Evolutionary conservation across 2,888 invertebrate species (phyloP).

Genomic region (Ypsolopha scabrella): DNA sequence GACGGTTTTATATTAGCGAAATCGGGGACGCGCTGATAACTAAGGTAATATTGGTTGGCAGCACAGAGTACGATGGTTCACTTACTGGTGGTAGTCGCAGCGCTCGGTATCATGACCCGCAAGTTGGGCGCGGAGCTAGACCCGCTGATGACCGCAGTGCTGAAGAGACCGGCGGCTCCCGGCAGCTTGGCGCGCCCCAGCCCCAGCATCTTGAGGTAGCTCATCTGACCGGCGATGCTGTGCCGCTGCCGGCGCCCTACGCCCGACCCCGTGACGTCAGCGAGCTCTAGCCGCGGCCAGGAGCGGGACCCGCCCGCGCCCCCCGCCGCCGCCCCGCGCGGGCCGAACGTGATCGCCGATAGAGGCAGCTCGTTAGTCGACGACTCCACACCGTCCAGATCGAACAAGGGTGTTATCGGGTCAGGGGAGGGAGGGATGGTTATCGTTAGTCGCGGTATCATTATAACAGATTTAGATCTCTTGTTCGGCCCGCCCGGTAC

Average conservation of each 20-base stretch:
- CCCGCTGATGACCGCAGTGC: constrained; percentile 96
- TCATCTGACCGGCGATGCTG: constrained; percentile 96
- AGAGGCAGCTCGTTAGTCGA: constrained; percentile 78
- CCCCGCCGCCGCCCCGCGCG: constrained; percentile 29
- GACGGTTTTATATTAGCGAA: too few relatives aligned
- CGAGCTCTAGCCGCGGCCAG: constrained; percentile 29
- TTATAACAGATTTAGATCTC: not conserved
- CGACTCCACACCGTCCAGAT: constrained; percentile 63
- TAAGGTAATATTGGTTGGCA: too few relatives aligned
- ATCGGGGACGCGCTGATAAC: too few relatives aligned
- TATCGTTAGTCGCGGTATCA: constrained; percentile 18
- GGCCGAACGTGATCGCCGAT: constrained; percentile 68
- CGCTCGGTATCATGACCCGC: constrained; percentile 85
- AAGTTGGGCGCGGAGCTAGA: constrained; percentile 93
- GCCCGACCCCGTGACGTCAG: constrained; percentile 38
- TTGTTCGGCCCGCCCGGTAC: not conserved
- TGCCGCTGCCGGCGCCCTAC: constrained; percentile 90
- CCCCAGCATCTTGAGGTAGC: constrained; percentile 91
- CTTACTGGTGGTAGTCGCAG: constrained; percentile 82
- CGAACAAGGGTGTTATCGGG: constrained; percentile 41
- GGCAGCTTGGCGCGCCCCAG: constrained; percentile 74
- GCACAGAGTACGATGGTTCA: constrained; percentile 7
- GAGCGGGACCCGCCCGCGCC: too few relatives aligned
- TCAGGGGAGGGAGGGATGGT: constrained; percentile 34
- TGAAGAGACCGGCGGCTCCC: constrained; percentile 88